phyloP scores from a whole-genome alignment of 2,888 invertebrate genomes.

The Drosophila kambysellisi region DNA sequence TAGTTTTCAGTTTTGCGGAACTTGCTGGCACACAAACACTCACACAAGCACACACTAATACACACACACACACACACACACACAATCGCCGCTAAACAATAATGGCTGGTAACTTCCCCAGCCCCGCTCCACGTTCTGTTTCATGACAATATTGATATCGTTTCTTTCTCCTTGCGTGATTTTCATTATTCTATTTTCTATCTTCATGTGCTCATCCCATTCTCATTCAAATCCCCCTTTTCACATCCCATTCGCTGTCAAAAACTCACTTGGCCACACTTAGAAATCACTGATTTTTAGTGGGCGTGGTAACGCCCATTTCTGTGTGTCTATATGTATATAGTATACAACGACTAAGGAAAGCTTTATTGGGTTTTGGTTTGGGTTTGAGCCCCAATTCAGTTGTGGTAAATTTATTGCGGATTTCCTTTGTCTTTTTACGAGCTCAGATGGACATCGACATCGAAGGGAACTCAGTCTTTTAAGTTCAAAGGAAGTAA shows the following conservation, averaged over 20 bases:
- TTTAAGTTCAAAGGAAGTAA: constrained; percentile 28
- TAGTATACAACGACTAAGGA: constrained; percentile 1
- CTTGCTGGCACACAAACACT: constrained; percentile 62
- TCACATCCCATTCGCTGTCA: constrained; percentile 24
- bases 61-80: constrained; percentile 18
- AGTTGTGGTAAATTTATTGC: constrained; percentile 74
- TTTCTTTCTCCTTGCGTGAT: constrained; percentile 66
- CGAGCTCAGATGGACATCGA: constrained; percentile 51
- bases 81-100: constrained; percentile 44
- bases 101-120: constrained; percentile 55
- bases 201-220: constrained; percentile 30
- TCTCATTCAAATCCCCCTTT: not conserved
- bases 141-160: constrained; percentile 74
- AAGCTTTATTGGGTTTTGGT: constrained; percentile 37
- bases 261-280: constrained; percentile 63
- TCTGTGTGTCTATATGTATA: constrained; percentile 13
- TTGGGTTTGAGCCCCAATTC: constrained; percentile 54
- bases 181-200: constrained; percentile 73
- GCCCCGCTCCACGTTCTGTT: constrained; percentile 13
- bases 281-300: constrained; percentile 75
- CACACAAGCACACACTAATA: constrained; percentile 23
- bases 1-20: constrained; percentile 80
- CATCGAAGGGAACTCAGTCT: constrained; percentile 21
- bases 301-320: constrained; percentile 71
- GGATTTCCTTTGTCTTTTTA: constrained; percentile 70